Base-by-base conservation (phyloP, 2,113 vertebrate species). In the Proteles cristata region DNA sequence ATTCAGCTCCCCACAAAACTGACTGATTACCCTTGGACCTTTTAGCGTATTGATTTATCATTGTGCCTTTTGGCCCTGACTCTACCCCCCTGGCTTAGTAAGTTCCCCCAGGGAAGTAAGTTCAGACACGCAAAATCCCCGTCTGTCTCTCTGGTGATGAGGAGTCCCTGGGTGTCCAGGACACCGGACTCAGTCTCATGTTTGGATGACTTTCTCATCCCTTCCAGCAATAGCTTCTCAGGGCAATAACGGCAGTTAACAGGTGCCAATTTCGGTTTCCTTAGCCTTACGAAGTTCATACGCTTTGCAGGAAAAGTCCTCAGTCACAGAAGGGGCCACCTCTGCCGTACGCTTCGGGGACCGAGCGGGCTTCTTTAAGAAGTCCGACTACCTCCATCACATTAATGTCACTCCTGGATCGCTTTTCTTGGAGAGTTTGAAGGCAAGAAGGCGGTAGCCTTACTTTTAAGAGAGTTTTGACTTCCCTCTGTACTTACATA, bases 401-500 rank as follows among this genome's bases (percentile, higher is more conserved):
- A 17, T 65, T 92, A 53, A n/a, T 0, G 1, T 66, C 48, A 23
- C 4, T 92, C 15, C 28, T 8, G 0, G 87, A 83, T 73, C 4
- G 0, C 43, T 58, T 95, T 83, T 43, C 69, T 83, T 17, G 65
- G 53, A 91, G 43, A 85, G 55, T 84, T 63, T 84, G 80, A 92
- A 87, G 61, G 15, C 68, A 91, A n/a, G 55, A 76, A 92, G 66
- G 33, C 50, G 76, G n/a, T 55, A 66, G 31, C 48, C 21, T 31
- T 91, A 5, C 61, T 94, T 96, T 94, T 68, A 31, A 81, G 55
- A 81, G 66, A 74, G 12, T 81, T 53, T 95, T 92, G 33, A 66
- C 77, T 71, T 88, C 25, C 55, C 19, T 93, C 43, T 85, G 31
- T n/a, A 58, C 91, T 95, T 91, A 71, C 2, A 93, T 53, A 17